A percentile compares a stretch with the other conserved stretches of the same genome.
Evolutionary conservation across 2,113 vertebrate genomes (phyloP).

Genomic region (Podilymbus podiceps): DNA sequence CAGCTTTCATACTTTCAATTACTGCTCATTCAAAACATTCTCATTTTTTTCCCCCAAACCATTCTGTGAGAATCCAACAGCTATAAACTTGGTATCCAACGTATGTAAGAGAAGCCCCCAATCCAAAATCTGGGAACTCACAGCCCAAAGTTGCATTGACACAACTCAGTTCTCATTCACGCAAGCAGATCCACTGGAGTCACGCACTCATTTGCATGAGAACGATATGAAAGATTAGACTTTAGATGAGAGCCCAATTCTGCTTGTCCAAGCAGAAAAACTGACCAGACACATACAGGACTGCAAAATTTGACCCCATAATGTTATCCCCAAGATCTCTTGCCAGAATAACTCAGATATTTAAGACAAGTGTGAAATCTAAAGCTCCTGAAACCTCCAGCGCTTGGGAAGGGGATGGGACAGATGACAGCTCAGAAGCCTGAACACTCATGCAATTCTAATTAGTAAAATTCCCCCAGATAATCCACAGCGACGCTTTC

Average conservation of each 20-base stretch:
- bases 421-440: constrained; percentile 22
- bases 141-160: not conserved
- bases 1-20: not conserved
- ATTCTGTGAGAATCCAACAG: not conserved
- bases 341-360: not conserved
- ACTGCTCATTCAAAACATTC: not conserved
- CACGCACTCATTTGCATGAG: not conserved
- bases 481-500: not conserved
- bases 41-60: accelerated
- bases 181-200: not conserved
- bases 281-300: not conserved
- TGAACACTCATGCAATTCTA: constrained; percentile 43
- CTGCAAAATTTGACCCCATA: not conserved
- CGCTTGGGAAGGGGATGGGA: not conserved
- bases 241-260: not conserved
- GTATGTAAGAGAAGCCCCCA: not conserved
- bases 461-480: constrained; percentile 37
- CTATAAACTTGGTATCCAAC: not conserved
- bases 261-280: not conserved
- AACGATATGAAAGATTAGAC: not conserved
- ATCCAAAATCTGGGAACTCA: not conserved
- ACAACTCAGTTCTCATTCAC: not conserved
- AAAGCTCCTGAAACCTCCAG: constrained; percentile 11
- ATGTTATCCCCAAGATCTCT: not conserved
- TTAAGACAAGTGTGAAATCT: not conserved